These are phyloP conservation scores for Lepidurus apus DNA, from an alignment of 1,140 invertebrate species.

Conservation along the genomic window DNA sequence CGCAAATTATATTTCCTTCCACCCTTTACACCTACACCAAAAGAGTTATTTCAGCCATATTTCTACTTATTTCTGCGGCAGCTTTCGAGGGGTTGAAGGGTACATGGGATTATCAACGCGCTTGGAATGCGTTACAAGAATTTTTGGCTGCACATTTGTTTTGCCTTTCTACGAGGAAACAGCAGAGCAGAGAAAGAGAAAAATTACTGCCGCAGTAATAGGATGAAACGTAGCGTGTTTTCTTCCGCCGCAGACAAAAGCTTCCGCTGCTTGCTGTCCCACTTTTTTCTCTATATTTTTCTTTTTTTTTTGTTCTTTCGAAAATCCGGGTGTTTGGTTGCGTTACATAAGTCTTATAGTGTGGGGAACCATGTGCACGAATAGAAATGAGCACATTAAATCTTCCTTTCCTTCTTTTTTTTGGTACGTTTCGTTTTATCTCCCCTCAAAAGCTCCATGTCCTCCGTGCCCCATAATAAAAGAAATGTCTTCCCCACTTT, in stretches of 20 bases:
- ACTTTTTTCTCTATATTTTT: neutral
- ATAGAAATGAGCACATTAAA: constrained; percentile 22
- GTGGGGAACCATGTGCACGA: constrained; percentile 16
- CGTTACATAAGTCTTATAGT: constrained; percentile 12
- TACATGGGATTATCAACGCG: too few species aligned
- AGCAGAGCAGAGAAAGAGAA: neutral
- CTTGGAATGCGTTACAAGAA: neutral
- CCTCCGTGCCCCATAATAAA: neutral
- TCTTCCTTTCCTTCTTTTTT: neutral
- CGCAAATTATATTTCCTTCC: neutral
- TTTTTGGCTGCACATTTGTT: neutral
- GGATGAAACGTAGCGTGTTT: neutral
- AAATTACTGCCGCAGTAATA: constrained; percentile 5
- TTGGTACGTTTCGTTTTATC: neutral
- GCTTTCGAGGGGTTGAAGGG: neutral
- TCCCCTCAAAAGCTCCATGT: neutral
- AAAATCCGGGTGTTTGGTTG: constrained; percentile 11
- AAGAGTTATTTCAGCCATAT: neutral
- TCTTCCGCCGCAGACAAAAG: constrained; percentile 9
- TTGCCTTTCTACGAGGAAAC: neutral
- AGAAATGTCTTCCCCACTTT: constrained; percentile 17
- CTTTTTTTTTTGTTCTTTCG: neutral
- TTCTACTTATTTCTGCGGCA: neutral
- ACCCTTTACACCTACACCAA: neutral
- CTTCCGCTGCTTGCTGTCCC: neutral